These are phyloP conservation scores for Seira musarum DNA, from an alignment of 2,888 invertebrate species.

Conservation along the genomic window DNA sequence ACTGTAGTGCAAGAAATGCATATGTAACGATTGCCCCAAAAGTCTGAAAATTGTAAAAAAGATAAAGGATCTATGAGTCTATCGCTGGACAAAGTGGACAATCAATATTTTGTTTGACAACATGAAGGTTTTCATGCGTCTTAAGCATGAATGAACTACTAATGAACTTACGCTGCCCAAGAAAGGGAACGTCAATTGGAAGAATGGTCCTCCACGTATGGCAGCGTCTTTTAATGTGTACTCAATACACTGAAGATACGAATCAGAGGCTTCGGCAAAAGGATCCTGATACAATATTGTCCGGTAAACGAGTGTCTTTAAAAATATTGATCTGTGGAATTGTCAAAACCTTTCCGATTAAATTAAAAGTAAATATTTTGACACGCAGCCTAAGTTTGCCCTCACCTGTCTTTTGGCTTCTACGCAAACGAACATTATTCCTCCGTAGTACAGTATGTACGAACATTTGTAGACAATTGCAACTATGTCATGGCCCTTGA, in stretches of 20 bases:
- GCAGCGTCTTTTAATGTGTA: conserved; percentile 9
- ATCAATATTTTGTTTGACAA: neutral
- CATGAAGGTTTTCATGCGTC: neutral
- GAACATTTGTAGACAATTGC: conserved; percentile 6
- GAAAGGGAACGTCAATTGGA: conserved; percentile 10
- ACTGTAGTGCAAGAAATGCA: conserved; percentile 27
- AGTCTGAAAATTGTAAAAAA: conserved; percentile 17
- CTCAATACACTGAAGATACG: neutral
- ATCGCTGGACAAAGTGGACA: too few relatives aligned
- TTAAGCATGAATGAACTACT: neutral
- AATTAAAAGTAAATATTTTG: neutral
- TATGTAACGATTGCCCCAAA: conserved; percentile 34
- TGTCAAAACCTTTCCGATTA: neutral
- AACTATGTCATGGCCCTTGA: too few relatives aligned
- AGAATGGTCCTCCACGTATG: conserved; percentile 31
- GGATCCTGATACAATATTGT: neutral
- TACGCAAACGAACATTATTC: neutral
- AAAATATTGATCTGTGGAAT: neutral
- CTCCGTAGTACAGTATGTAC: conserved; percentile 10
- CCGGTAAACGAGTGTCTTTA: too few relatives aligned
- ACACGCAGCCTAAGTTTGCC: neutral
- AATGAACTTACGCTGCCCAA: conserved; percentile 23
- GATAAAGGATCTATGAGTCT: neutral
- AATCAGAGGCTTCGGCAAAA: neutral
- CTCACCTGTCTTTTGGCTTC: neutral